These are phyloP conservation scores for Microcebus lehilahytsara DNA, from an alignment of 2,113 vertebrate species.

Conservation along the genomic window DNA sequence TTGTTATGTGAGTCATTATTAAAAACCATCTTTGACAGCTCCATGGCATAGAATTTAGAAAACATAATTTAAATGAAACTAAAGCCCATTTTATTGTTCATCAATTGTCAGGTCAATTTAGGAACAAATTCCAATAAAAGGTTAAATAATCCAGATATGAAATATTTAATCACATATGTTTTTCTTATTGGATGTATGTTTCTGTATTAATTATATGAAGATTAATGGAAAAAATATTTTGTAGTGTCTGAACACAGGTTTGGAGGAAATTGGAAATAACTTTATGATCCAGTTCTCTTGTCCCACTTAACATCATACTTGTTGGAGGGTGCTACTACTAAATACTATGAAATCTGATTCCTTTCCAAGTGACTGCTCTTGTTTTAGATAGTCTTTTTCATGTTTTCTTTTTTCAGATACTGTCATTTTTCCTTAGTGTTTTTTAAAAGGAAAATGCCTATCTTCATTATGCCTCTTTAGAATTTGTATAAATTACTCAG, in stretches of 20 bases:
- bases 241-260: neutral
- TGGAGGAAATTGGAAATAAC: neutral
- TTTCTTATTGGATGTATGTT: neutral
- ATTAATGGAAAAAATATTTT: neutral
- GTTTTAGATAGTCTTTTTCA: neutral
- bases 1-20: neutral
- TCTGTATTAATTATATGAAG: neutral
- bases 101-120: conserved; percentile 6
- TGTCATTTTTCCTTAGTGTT: neutral
- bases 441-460: neutral
- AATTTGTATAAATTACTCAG: neutral
- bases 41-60: neutral
- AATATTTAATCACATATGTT: neutral
- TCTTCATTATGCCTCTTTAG: neutral
- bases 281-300: neutral
- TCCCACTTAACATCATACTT: neutral
- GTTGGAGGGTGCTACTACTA: neutral
- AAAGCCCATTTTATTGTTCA: neutral
- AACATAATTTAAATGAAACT: neutral
- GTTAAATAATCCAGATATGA: neutral
- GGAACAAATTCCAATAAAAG: neutral
- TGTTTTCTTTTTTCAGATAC: neutral
- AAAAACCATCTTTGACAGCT: conserved; percentile 24
- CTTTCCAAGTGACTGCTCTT: conserved; percentile 18
- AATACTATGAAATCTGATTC: neutral